Percentiles rank a stretch among this genome's conserved stretches.
phyloP scores from a whole-genome alignment of 2,888 invertebrate species.

The Agrotis puta region DNA sequence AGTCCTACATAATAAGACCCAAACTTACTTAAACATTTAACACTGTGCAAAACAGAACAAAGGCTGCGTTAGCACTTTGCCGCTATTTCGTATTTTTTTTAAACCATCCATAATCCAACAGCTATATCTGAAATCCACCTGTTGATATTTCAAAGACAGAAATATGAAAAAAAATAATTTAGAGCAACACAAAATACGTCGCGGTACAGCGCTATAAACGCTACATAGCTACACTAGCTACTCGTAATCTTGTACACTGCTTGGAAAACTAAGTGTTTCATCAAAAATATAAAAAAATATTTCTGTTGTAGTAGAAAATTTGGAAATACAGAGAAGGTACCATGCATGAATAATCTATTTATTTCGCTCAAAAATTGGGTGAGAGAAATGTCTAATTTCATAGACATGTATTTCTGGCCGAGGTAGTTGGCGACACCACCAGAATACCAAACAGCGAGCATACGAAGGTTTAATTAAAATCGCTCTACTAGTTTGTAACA shows the following conservation, averaged over 20 bases:
- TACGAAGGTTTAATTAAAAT: constrained; percentile 63
- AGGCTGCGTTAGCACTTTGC: not conserved
- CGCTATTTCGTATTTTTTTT: constrained; percentile 15
- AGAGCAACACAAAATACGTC: not conserved
- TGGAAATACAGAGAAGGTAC: not conserved
- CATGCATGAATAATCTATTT: constrained; percentile 16
- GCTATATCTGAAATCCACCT: constrained; percentile 30
- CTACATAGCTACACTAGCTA: not conserved
- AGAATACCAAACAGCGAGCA: constrained; percentile 62
- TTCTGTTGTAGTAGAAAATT: not conserved
- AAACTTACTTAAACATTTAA: not conserved
- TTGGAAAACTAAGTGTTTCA: not conserved
- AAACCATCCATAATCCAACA: constrained; percentile 23
- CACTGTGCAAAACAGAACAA: constrained; percentile 11
- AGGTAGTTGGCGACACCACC: constrained; percentile 30
- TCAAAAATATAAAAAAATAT: not conserved
- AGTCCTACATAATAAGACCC: not conserved
- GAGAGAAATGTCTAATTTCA: constrained; percentile 46
- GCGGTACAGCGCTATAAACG: no score
- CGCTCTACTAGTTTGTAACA: constrained; percentile 47
- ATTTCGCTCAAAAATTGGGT: constrained; percentile 37
- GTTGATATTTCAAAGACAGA: constrained; percentile 22
- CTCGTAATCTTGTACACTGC: not conserved
- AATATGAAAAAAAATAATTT: not conserved
- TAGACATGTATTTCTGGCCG: constrained; percentile 34